Conservation (phyloP, 2,888 invertebrate genomes). For the Zaprionus bogoriensis region DNA sequence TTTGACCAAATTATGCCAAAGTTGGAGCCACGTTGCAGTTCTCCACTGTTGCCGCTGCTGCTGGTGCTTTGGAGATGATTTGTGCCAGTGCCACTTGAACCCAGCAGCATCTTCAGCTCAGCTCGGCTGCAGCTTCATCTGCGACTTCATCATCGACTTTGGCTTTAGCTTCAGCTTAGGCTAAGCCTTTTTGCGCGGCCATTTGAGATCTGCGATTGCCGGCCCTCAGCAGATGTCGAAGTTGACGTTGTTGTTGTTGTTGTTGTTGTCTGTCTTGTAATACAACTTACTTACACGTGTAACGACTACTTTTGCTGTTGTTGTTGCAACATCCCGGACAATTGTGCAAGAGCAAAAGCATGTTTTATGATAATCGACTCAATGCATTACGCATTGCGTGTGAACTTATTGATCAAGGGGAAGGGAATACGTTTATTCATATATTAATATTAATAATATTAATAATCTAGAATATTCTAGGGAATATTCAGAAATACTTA, state of each 20-base stretch:
- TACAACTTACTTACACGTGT: slow-evolving; percentile 27
- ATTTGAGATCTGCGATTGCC: slow-evolving; percentile 33
- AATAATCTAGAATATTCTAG: too few relatives aligned
- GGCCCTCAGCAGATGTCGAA: slow-evolving; percentile 37
- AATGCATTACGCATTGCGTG: background rate
- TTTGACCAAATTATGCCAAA: slow-evolving; percentile 68
- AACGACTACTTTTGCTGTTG: slow-evolving; percentile 1
- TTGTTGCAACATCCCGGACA: slow-evolving; percentile 42
- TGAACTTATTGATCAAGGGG: background rate
- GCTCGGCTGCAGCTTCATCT: background rate
- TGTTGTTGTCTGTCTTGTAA: slow-evolving; percentile 20
- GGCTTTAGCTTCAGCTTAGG: background rate
- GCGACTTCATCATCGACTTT: background rate
- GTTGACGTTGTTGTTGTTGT: slow-evolving; percentile 4
- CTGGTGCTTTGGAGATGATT: slow-evolving; percentile 45
- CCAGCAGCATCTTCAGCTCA: slow-evolving; percentile 39
- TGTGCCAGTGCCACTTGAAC: slow-evolving; percentile 62
- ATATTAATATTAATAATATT: too few relatives aligned
- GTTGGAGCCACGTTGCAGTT: slow-evolving; percentile 33
- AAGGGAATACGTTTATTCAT: too few relatives aligned
- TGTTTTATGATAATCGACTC: background rate
- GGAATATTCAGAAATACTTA: too few relatives aligned
- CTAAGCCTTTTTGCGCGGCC: background rate
- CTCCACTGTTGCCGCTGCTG: slow-evolving; percentile 11
- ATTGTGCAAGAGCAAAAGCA: slow-evolving; percentile 40